Evolutionary conservation across 2,888 invertebrate species (phyloP).

Genomic region (Graphium colonna): DNA sequence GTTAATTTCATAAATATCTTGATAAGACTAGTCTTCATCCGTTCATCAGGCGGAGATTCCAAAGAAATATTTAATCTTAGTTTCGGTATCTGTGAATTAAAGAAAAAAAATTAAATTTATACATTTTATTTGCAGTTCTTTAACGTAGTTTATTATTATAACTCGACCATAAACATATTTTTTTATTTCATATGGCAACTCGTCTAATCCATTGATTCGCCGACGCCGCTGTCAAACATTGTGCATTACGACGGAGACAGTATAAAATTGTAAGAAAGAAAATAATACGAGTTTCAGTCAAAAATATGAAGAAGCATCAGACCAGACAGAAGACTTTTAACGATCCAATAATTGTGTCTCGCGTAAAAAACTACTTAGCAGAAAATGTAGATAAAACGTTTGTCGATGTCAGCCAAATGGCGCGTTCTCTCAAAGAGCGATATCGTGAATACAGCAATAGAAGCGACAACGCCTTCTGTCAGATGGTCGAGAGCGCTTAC

Average conservation of each 20-base stretch:
- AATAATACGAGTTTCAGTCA: conserved; percentile 15
- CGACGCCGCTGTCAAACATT: conserved; percentile 51
- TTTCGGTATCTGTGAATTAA: conserved; percentile 43
- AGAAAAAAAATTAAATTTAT: neutral
- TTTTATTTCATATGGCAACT: conserved; percentile 41
- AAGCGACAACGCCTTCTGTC: conserved; percentile 89
- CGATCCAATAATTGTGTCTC: conserved; percentile 80
- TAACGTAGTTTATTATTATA: too few species aligned
- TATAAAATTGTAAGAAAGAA: conserved; percentile 11
- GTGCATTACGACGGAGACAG: conserved; percentile 42
- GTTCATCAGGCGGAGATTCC: conserved; percentile 50
- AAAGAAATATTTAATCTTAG: conserved; percentile 47
- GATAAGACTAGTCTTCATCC: conserved; percentile 47
- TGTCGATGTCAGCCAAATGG: conserved; percentile 91
- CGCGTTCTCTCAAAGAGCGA: conserved; percentile 86
- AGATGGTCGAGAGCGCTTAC: conserved; percentile 88
- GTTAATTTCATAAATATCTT: conserved; percentile 58
- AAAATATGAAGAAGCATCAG: conserved; percentile 73
- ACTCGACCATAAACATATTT: neutral
- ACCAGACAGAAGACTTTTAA: conserved; percentile 68
- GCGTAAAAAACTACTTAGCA: conserved; percentile 87
- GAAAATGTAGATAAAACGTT: conserved; percentile 89
- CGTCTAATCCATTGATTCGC: conserved; percentile 56
- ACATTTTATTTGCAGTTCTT: too few species aligned
- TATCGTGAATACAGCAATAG: conserved; percentile 88